Conservation (phyloP, 2,113 vertebrate genomes). For the Sinocyclocheilus anophthalmus region DNA sequence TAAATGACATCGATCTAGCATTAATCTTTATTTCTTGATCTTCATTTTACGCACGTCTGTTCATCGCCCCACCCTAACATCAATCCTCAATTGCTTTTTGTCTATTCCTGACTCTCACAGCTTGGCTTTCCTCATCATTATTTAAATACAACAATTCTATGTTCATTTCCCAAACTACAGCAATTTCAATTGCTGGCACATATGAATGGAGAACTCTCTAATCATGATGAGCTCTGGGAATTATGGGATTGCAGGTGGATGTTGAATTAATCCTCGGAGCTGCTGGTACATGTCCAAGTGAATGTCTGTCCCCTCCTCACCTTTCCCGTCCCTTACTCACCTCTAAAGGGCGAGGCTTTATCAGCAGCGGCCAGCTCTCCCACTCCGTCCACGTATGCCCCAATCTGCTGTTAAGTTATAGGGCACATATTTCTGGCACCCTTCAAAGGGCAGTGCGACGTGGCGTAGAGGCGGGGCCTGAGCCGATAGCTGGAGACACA, state of each 20-base stretch:
- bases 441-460: slow-evolving; percentile 70
- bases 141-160: background rate
- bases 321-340: slow-evolving; percentile 54
- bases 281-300: slow-evolving; percentile 16
- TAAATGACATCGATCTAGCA: no score
- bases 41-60: background rate
- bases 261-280: slow-evolving; percentile 26
- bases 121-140: background rate
- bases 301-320: slow-evolving; percentile 16
- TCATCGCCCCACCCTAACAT: no score
- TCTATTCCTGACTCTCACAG: background rate
- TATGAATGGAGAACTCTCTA: background rate
- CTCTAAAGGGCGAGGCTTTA: slow-evolving; percentile 74
- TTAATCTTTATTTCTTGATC: background rate
- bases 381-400: slow-evolving; percentile 50
- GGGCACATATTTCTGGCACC: slow-evolving; percentile 62
- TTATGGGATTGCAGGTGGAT: slow-evolving; percentile 23
- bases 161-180: background rate
- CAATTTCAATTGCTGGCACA: background rate
- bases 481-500: slow-evolving; percentile 65
- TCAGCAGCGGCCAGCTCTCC: slow-evolving; percentile 63
- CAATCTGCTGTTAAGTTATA: slow-evolving; percentile 69
- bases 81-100: background rate
- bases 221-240: slow-evolving; percentile 4
- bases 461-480: slow-evolving; percentile 58